phyloP scores from a whole-genome alignment of 2,888 invertebrate species.

The Ariolimax columbianus region DNA sequence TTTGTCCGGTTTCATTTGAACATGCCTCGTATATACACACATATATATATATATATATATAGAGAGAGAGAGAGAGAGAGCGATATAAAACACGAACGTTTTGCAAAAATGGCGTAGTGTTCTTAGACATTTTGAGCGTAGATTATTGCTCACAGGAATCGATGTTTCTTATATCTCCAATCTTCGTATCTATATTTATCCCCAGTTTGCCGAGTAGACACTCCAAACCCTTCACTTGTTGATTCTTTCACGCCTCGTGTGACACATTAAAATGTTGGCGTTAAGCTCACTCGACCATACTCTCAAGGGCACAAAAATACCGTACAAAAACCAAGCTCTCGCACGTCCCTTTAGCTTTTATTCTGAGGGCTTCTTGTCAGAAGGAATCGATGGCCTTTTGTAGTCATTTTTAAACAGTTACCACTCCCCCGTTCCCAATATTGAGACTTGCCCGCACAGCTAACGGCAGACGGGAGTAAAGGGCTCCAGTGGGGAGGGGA shows the following conservation, averaged over 20 bases:
- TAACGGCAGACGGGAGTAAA: too few relatives aligned
- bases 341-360: neutral
- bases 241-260: neutral
- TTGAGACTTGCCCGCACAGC: neutral
- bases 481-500: neutral
- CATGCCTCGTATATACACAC: too few relatives aligned
- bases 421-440: neutral
- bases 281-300: neutral
- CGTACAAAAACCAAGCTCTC: neutral
- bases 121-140: too few relatives aligned
- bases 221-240: neutral
- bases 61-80: too few relatives aligned
- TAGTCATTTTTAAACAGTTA: constrained; percentile 10
- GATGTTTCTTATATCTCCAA: too few relatives aligned
- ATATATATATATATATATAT: too few relatives aligned
- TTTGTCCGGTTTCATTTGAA: too few relatives aligned
- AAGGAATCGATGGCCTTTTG: neutral
- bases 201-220: neutral
- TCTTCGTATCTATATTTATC: neutral
- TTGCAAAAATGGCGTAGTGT: too few relatives aligned
- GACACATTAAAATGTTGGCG: neutral
- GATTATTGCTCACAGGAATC: too few relatives aligned
- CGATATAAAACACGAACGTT: too few relatives aligned
- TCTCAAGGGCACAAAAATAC: neutral
- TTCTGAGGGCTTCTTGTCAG: too few relatives aligned